Base-by-base conservation (phyloP, 2,888 invertebrate species). In the Drosophila borborema region DNA sequence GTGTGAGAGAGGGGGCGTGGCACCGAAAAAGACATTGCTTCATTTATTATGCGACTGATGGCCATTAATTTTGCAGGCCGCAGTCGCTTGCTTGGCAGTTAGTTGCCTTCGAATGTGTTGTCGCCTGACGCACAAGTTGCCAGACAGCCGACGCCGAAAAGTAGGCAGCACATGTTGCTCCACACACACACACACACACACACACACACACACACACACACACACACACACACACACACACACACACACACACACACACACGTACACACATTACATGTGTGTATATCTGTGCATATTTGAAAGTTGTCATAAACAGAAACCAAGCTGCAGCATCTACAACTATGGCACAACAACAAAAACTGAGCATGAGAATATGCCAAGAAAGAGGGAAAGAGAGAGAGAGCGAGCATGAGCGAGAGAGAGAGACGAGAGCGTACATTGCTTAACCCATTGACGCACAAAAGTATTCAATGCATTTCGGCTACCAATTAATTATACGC, bases 1-100 rank as follows among this genome's bases (percentile, higher is more conserved):
- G 28, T 3, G 5, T 28, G 6, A 5, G 23, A 28, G 5, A 1
- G 28, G 28, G 28, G 79, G 79, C 72, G 80, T 73, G 70, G 61
- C 63, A 38, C 28, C 56, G 46, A 23, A 48, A 72, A 77, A 65
- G 70, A 72, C 68, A 78, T 66, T 69, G 77, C 80, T 90, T 90
- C 89, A 91, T 91, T 91, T 91, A 89, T 89, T 90, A 91, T 91
- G 89, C 89, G 83, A 81, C 82, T 82, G 89, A 82, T 86, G 85
- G 81, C 81, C 91, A 90, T 89, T 89, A 79, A 83, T 89, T 89
- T 86, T 84, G 83, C 80, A 81, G 82, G 76, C 80, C 80, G 76
- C 74, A 80, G 69, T 69, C 80, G 65, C 69, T 65, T 65, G 65
- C 69, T 65, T 65, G 70, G 70, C 77, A 77, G 77, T 64, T 60